Percentiles rank a stretch among this genome's conserved stretches.
phyloP scores from a whole-genome alignment of 2,113 vertebrate species.

The Axis porcinus region DNA sequence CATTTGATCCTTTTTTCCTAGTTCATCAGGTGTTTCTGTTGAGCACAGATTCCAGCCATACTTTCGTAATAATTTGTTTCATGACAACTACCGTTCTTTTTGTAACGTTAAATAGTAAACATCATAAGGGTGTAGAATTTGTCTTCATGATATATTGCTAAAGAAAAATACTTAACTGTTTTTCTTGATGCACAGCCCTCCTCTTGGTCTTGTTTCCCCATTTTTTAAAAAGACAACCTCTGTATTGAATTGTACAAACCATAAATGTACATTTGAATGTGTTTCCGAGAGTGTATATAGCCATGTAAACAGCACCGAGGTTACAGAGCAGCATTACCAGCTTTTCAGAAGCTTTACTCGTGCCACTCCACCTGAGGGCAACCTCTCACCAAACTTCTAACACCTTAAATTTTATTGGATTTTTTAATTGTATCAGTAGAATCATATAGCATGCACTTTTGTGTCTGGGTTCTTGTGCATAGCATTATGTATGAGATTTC shows the following conservation, averaged over 20 bases:
- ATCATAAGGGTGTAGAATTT: background rate
- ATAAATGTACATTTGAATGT: background rate
- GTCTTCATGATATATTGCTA: background rate
- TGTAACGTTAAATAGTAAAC: background rate
- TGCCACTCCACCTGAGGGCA: background rate
- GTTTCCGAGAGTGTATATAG: background rate
- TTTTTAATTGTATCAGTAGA: background rate
- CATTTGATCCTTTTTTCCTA: background rate
- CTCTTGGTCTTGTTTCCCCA: background rate
- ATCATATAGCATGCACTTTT: background rate
- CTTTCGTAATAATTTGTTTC: background rate
- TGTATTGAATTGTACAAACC: background rate
- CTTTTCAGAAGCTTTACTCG: rapidly evolving
- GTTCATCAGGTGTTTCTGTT: background rate
- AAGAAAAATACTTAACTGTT: background rate
- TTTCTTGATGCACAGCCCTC: background rate
- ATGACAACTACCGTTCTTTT: background rate
- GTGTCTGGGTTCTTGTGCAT: background rate
- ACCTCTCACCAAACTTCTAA: background rate
- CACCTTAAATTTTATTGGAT: background rate
- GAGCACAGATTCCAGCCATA: background rate
- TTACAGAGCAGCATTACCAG: background rate
- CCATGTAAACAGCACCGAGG: background rate
- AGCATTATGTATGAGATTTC: background rate
- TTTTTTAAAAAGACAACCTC: background rate